A percentile compares a stretch with the other conserved stretches of the same genome.
Conservation (phyloP, 2,888 invertebrate species). For the Nephrocerus scutellatus region DNA sequence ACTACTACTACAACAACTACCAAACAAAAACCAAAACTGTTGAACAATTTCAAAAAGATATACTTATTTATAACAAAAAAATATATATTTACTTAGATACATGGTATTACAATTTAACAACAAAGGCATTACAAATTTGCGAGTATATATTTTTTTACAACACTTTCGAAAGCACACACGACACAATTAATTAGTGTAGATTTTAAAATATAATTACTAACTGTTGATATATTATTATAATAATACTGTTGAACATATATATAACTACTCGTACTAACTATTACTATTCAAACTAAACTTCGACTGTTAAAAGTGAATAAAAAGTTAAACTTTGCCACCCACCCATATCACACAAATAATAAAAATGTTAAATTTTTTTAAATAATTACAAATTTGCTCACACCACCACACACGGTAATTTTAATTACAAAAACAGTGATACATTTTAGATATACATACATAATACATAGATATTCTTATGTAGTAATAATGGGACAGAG, state of each 20-base stretch:
- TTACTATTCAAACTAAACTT: conserved; percentile 3
- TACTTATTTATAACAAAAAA: not conserved
- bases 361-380: too few species aligned
- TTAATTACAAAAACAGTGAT: conserved; percentile 2
- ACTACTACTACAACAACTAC: not conserved
- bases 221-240: conserved; percentile 2
- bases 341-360: too few species aligned
- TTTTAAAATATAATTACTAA: conserved; percentile 4
- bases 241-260: not conserved
- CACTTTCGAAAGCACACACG: conserved; percentile 1
- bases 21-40: not conserved
- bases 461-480: too few species aligned
- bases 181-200: not conserved
- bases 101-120: conserved; percentile 7
- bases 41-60: not conserved
- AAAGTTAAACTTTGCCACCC: too few species aligned
- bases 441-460: too few species aligned
- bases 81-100: not conserved
- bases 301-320: not conserved
- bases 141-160: conserved; percentile 10
- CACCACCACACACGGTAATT: not conserved
- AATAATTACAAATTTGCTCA: too few species aligned
- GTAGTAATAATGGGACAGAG: conserved; percentile 10
- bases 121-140: not conserved
- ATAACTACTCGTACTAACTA: not conserved